These are phyloP conservation scores for Microctonus aethiopoides DNA, from an alignment of 2,888 invertebrate species.

Conservation along the genomic window DNA sequence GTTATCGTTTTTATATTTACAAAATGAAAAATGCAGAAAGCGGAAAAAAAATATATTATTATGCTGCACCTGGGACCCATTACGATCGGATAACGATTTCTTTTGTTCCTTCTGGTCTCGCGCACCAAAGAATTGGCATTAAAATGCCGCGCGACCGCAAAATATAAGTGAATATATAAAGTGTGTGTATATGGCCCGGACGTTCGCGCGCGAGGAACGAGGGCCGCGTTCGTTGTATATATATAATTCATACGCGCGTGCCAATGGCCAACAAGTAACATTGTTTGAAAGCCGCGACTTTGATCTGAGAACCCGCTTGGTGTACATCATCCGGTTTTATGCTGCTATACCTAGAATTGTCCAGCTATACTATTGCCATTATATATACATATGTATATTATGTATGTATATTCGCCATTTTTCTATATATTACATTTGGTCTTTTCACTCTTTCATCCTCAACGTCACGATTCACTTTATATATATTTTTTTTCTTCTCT, in stretches of 20 bases:
- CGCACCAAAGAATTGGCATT: slow-evolving; percentile 22
- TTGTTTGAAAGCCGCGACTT: slow-evolving; percentile 66
- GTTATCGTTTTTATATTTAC: not conserved
- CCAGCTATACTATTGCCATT: slow-evolving; percentile 31
- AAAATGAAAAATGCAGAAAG: slow-evolving; percentile 14
- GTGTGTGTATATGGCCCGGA: slow-evolving; percentile 20
- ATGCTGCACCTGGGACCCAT: slow-evolving; percentile 55
- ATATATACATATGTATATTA: too few relatives aligned
- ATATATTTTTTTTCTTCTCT: not conserved
- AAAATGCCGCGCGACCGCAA: slow-evolving; percentile 17
- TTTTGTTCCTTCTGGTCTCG: slow-evolving; percentile 44
- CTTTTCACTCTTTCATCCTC: slow-evolving; percentile 16
- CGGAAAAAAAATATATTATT: slow-evolving; percentile 20
- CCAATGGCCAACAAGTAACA: slow-evolving; percentile 53
- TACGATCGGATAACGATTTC: slow-evolving; percentile 55
- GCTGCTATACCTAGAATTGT: slow-evolving; percentile 57
- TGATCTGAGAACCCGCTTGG: slow-evolving; percentile 61
- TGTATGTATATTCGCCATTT: too few relatives aligned
- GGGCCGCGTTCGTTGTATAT: not conserved
- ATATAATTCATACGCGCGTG: slow-evolving; percentile 10
- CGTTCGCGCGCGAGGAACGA: not conserved
- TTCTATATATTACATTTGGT: not conserved
- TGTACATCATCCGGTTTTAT: slow-evolving; percentile 62
- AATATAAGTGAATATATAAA: too few relatives aligned
- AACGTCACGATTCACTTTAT: slow-evolving; percentile 17